A percentile compares a stretch with the other conserved stretches of the same genome.
These are phyloP conservation scores for Lutjanus campechanus DNA, from an alignment of 2,797 vertebrate species.

Conservation along the genomic window DNA sequence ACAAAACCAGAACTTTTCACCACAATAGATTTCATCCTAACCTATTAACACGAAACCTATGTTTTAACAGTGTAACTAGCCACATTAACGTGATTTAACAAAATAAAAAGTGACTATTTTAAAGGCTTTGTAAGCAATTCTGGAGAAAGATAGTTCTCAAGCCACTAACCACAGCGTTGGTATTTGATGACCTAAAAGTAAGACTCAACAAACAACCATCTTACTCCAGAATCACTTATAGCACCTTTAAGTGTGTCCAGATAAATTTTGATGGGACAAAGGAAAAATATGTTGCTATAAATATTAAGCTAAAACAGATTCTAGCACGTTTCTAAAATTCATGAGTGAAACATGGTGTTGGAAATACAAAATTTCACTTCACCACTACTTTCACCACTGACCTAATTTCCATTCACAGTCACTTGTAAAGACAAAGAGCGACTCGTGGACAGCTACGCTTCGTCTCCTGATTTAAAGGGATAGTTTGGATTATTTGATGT, in stretches of 20 bases:
- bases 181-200: too few relatives aligned
- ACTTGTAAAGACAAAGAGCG: neutral
- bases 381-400: neutral
- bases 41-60: neutral
- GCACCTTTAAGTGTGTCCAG: neutral
- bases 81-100: neutral
- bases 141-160: too few relatives aligned
- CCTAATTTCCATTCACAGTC: constrained; percentile 24
- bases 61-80: constrained; percentile 15
- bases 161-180: too few relatives aligned
- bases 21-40: neutral
- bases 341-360: neutral
- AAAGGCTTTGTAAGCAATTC: too few relatives aligned
- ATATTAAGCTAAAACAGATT: neutral
- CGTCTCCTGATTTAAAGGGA: constrained; percentile 4
- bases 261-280: neutral
- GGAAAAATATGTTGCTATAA: neutral
- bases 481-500: too few relatives aligned
- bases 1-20: constrained; percentile 4
- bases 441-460: neutral
- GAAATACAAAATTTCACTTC: neutral
- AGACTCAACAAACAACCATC: too few relatives aligned
- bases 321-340: neutral
- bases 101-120: neutral
- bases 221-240: too few relatives aligned